Evolutionary conservation across 1,140 invertebrate species (phyloP), one percentile per base, ranked within the genome.

Genomic region (Drosophila orena): DNA sequence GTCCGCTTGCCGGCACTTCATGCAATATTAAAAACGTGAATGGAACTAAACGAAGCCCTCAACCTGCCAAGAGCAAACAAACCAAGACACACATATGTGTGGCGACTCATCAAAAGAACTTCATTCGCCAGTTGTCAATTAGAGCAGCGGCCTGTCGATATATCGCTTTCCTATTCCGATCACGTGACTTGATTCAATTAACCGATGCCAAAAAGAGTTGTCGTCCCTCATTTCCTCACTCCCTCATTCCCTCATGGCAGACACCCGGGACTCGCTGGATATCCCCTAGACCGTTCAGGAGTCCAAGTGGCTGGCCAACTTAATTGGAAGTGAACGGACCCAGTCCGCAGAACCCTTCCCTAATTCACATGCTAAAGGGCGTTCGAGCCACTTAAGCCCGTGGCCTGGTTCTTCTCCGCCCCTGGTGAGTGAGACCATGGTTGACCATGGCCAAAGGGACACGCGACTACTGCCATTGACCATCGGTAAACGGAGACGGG

Each of bases 171-270:
- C 77, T 85, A 91, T 91, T 85, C 90, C 91, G 83, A 91, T 91
- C 90, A 91, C 90, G 90, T 91, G 90, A 91, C 90, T 91, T 79
- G 61, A 91, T 91, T 91, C 90, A 91, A 91, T 91, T 91, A 91
- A 91, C 77, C 80, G 81, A 83, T 80, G 84, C 59, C 62, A 27
- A 71, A 79, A 74, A 66, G 74, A 77, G 74, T 77, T 77, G 74
- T 57, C 65, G 64, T 35, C 12, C 64, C 43, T 30, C 64, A 15
- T 24, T 61, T 34, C 34, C 11, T n/a, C n/a, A 17, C 0, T 17
- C 17, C 27, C 27, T 27, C 27, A 30, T 30, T 30, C 6, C 0
- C 7, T 2, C 30, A 8, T 30, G 27, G 2, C 22, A 4, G 44
- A 14, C 44, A 47, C 22, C 44, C 46, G 24, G 46, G 37, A 14